Evolutionary conservation across 2,888 invertebrate genomes (phyloP).

Genomic region (Smittia aterrima): DNA sequence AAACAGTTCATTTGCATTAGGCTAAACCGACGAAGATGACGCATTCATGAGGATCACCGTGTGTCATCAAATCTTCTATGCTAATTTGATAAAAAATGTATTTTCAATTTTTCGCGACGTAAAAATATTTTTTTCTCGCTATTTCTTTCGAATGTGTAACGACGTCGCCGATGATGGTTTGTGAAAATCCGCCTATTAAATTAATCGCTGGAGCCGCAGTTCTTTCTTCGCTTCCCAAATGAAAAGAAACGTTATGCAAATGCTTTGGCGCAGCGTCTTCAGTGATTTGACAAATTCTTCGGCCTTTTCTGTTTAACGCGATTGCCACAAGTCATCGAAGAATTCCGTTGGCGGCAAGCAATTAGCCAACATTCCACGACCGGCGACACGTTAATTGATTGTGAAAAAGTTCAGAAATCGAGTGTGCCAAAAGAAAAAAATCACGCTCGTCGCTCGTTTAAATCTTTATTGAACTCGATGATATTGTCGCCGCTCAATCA

Average conservation of each 20-base stretch:
- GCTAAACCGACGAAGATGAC: too few species aligned
- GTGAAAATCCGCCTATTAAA: conserved; percentile 10
- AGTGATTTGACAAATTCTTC: conserved; percentile 19
- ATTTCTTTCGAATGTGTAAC: conserved; percentile 1
- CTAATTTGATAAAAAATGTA: not conserved
- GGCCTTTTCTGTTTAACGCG: not conserved
- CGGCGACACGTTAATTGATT: conserved; percentile 2
- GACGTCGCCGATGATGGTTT: not conserved
- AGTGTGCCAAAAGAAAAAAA: not conserved
- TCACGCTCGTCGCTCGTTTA: not conserved
- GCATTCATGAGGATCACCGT: too few species aligned
- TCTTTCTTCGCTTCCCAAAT: not conserved
- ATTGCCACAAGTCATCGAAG: not conserved
- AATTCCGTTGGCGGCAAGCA: not conserved
- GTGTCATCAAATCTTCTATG: not conserved
- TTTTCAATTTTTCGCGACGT: not conserved
- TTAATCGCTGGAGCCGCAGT: not conserved
- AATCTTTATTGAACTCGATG: not conserved
- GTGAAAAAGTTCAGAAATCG: not conserved
- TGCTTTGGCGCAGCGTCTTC: not conserved
- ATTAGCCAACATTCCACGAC: not conserved
- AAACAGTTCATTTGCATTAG: too few species aligned
- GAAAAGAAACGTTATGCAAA: conserved; percentile 5
- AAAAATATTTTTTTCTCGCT: too few species aligned
- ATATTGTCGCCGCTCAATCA: conserved; percentile 11